These are phyloP conservation scores for Phoenoteleia sp. DNA, from an alignment of 2,888 invertebrate genomes.

Conservation along the genomic window DNA sequence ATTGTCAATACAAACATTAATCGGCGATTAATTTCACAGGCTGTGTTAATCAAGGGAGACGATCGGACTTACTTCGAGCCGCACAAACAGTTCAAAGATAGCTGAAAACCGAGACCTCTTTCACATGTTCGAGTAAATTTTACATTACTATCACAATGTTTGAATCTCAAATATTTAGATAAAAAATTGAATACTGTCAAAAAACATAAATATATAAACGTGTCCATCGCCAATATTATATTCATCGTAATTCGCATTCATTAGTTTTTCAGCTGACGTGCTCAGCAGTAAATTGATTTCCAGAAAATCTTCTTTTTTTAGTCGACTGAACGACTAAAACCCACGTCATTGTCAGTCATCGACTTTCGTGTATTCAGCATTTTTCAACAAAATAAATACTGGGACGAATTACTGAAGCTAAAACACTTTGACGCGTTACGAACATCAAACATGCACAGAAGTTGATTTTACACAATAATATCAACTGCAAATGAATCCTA, in stretches of 20 bases:
- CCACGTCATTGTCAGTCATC: neutral
- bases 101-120: neutral
- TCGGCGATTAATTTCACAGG: neutral
- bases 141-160: neutral
- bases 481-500: neutral
- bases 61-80: too few relatives aligned
- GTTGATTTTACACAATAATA: neutral
- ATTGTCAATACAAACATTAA: neutral
- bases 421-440: too few relatives aligned
- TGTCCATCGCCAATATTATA: neutral
- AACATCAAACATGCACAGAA: neutral
- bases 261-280: neutral
- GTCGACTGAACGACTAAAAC: neutral
- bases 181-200: neutral
- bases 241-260: neutral
- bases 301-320: neutral
- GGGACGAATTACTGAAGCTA: too few relatives aligned
- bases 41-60: neutral
- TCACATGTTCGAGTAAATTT: conserved; percentile 1
- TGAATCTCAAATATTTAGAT: neutral
- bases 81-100: neutral
- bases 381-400: too few relatives aligned
- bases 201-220: neutral
- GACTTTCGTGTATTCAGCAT: neutral
- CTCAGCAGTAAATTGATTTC: neutral